A percentile compares a stretch with the other conserved stretches of the same genome.
These are phyloP conservation scores for Halcyon senegalensis DNA, from an alignment of 2,113 vertebrate genomes.

Conservation along the genomic window DNA sequence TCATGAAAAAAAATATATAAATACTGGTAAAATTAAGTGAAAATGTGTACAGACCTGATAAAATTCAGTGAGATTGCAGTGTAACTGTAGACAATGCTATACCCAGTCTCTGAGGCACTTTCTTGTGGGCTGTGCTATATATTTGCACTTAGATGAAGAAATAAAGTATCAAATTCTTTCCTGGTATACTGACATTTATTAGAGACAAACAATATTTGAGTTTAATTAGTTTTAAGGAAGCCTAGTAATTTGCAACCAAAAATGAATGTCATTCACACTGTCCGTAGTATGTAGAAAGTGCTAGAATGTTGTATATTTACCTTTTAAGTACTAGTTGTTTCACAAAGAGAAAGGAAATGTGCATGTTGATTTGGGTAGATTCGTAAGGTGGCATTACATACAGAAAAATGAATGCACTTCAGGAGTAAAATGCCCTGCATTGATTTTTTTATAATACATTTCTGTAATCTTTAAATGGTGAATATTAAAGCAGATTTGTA, in stretches of 20 bases:
- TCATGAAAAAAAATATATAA: slow-evolving; percentile 23
- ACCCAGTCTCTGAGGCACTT: slow-evolving; percentile 42
- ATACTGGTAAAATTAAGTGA: neutral
- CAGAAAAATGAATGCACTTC: neutral
- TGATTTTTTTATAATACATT: neutral
- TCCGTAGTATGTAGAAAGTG: neutral
- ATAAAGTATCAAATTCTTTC: slow-evolving; percentile 60
- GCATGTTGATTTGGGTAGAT: neutral
- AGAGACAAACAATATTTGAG: slow-evolving; percentile 65
- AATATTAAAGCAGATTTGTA: neutral
- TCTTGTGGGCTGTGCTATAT: slow-evolving; percentile 20
- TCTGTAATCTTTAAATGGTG: neutral
- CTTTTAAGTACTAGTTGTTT: neutral
- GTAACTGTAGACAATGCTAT: slow-evolving; percentile 60
- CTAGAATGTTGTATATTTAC: neutral
- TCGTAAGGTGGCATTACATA: neutral
- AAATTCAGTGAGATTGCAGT: slow-evolving; percentile 11
- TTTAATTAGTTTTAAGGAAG: slow-evolving; percentile 38
- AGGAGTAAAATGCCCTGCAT: neutral
- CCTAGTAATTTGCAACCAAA: slow-evolving; percentile 9
- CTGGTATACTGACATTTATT: slow-evolving; percentile 60
- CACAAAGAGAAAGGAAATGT: neutral
- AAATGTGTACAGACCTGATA: slow-evolving; percentile 13
- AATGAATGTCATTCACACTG: neutral
- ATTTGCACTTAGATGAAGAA: slow-evolving; percentile 62